These are phyloP conservation scores for Antedon mediterranea DNA, from an alignment of 53 echinoderm and acorn worm genomes.

Conservation along the genomic window DNA sequence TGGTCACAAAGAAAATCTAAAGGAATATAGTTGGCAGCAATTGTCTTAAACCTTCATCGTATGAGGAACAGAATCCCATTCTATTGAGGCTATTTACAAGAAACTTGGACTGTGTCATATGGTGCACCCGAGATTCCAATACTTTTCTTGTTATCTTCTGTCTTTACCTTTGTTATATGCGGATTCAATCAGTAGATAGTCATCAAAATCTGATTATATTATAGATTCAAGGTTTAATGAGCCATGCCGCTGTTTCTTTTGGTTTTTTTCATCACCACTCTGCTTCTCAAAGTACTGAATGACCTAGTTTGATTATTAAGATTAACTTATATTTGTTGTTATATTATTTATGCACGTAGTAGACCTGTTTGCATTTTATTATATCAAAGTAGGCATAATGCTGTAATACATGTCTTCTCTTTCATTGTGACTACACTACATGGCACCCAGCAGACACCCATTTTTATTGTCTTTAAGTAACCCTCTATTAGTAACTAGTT, in stretches of 20 bases:
- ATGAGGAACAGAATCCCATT: constrained; percentile 22
- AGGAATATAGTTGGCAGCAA: constrained; percentile 17
- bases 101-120: constrained; percentile 26
- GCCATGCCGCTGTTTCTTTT: constrained; percentile 27
- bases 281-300: constrained; percentile 2
- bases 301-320: too few species aligned
- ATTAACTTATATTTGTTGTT: too few species aligned
- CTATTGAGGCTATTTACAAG: constrained; percentile 14
- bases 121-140: constrained; percentile 31
- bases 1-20: constrained; percentile 13
- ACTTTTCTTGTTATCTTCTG: constrained; percentile 23
- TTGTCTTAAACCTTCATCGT: constrained; percentile 15
- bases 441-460: too few species aligned
- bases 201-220: constrained; percentile 16
- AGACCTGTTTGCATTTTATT: too few species aligned
- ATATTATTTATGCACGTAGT: too few species aligned
- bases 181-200: constrained; percentile 22
- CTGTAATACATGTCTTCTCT: constrained; percentile 36
- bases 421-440: constrained; percentile 30
- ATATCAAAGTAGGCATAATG: too few species aligned
- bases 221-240: constrained; percentile 35
- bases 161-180: constrained; percentile 13
- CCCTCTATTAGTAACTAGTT: too few species aligned
- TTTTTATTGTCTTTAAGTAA: too few species aligned
- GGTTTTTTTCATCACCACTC: constrained; percentile 7